phyloP scores from a whole-genome alignment of 2,113 vertebrate genomes.

The Tetraodon nigroviridis region DNA sequence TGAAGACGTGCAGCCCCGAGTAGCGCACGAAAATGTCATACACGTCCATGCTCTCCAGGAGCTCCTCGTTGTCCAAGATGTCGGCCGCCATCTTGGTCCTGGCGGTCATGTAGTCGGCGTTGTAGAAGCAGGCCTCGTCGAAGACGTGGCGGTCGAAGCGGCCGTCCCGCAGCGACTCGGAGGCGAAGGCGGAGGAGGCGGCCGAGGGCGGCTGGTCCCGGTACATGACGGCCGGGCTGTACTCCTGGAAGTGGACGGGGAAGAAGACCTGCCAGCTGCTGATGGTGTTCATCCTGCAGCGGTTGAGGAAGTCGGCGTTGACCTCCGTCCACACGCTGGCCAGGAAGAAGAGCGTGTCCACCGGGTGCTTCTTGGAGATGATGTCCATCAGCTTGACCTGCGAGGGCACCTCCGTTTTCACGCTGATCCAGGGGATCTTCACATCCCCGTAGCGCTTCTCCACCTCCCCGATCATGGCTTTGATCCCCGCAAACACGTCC shows the following conservation, averaged over 20 bases:
- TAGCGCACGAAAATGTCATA: slow-evolving; percentile 94
- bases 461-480: slow-evolving; percentile 84
- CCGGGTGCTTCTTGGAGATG: slow-evolving; percentile 94
- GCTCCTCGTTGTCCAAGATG: slow-evolving; percentile 86
- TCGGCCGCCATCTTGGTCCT: slow-evolving; percentile 86
- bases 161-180: slow-evolving; percentile 78
- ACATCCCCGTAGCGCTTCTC: slow-evolving; percentile 85
- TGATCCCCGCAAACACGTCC: slow-evolving; percentile 87
- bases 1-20: slow-evolving; percentile 89
- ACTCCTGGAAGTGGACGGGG: slow-evolving; percentile 95
- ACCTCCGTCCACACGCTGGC: slow-evolving; percentile 88
- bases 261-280: slow-evolving; percentile 97
- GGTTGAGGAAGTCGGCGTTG: slow-evolving; percentile 87
- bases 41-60: slow-evolving; percentile 90
- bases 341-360: slow-evolving; percentile 92
- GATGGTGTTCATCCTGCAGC: slow-evolving; percentile 96
- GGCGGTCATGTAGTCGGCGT: slow-evolving; percentile 91
- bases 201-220: slow-evolving; percentile 77
- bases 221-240: slow-evolving; percentile 80
- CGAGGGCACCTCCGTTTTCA: slow-evolving; percentile 89
- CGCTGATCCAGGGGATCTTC: slow-evolving; percentile 91
- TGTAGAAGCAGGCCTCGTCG: slow-evolving; percentile 95
- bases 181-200: slow-evolving; percentile 67
- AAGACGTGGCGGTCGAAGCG: slow-evolving; percentile 90
- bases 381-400: slow-evolving; percentile 97